Conservation (phyloP, 2,113 vertebrate genomes). For the Rhea pennata region DNA sequence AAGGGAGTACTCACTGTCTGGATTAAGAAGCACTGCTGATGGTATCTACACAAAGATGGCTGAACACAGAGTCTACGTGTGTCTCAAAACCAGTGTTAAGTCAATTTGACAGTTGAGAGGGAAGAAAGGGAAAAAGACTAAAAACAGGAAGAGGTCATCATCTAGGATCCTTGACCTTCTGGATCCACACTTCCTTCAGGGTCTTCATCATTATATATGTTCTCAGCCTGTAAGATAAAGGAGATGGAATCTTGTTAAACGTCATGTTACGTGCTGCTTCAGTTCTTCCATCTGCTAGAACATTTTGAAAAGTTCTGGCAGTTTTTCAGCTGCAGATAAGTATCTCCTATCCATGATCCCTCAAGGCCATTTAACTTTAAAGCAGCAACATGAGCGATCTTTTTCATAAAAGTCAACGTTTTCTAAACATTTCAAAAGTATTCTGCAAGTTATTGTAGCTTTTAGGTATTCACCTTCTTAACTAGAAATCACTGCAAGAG, state of each 20-base stretch:
- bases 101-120: constrained; percentile 61
- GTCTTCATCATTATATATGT: constrained; percentile 98
- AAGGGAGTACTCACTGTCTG: constrained; percentile 41
- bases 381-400: rapidly evolving
- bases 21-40: constrained; percentile 21
- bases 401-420: rapidly evolving
- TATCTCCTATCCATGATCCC: neutral
- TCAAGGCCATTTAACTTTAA: neutral
- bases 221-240: constrained; percentile 89
- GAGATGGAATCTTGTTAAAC: neutral
- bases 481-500: neutral
- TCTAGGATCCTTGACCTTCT: constrained; percentile 88
- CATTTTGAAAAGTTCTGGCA: neutral
- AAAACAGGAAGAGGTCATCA: neutral
- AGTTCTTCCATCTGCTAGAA: neutral
- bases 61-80: constrained; percentile 69
- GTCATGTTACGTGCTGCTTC: too few species aligned
- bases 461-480: neutral
- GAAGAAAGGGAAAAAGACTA: constrained; percentile 66
- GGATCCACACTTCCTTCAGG: constrained; percentile 94
- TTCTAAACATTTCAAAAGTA: neutral
- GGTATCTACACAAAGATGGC: constrained; percentile 55
- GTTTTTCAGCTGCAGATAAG: neutral
- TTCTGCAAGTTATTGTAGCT: neutral
- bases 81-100: constrained; percentile 81